A percentile compares a stretch with the other conserved stretches of the same genome.
These are phyloP conservation scores for Siniperca knerii DNA, from an alignment of 2,113 vertebrate genomes.

Conservation along the genomic window DNA sequence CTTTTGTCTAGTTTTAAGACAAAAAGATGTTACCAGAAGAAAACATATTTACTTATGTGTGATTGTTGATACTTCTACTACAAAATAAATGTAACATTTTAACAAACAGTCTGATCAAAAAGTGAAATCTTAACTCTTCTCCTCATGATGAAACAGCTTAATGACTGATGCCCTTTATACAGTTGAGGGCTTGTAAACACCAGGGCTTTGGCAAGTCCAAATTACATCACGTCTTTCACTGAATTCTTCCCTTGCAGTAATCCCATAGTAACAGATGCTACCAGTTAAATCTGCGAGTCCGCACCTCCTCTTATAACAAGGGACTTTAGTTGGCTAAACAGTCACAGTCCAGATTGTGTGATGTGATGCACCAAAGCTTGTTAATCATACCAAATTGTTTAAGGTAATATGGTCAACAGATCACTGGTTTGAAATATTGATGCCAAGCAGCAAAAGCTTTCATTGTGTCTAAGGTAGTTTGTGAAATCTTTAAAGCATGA, in stretches of 20 bases:
- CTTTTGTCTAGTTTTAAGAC: not conserved
- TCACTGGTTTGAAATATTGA: constrained; percentile 36
- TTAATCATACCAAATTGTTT: constrained; percentile 55
- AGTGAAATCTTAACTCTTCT: constrained; percentile 51
- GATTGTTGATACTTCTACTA: not conserved
- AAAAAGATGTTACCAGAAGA: not conserved
- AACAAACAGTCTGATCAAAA: constrained; percentile 29
- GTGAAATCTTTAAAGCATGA: not conserved
- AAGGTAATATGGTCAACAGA: constrained; percentile 36
- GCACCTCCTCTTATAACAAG: constrained; percentile 70
- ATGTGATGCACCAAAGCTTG: constrained; percentile 39
- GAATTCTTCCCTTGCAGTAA: constrained; percentile 74
- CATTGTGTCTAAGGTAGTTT: not conserved
- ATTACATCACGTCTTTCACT: constrained; percentile 73
- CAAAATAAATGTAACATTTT: not conserved
- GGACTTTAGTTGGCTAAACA: constrained; percentile 60
- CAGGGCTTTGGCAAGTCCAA: constrained; percentile 46
- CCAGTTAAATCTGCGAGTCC: constrained; percentile 76
- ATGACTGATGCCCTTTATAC: constrained; percentile 28
- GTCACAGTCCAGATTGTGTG: constrained; percentile 50
- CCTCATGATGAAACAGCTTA: constrained; percentile 43
- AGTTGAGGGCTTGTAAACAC: constrained; percentile 33
- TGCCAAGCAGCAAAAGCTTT: not conserved
- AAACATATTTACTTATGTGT: not conserved
- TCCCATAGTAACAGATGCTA: constrained; percentile 81